Evolutionary conservation across 2,797 vertebrate genomes (phyloP).

Genomic region (Hydrocynus forskahlii): DNA sequence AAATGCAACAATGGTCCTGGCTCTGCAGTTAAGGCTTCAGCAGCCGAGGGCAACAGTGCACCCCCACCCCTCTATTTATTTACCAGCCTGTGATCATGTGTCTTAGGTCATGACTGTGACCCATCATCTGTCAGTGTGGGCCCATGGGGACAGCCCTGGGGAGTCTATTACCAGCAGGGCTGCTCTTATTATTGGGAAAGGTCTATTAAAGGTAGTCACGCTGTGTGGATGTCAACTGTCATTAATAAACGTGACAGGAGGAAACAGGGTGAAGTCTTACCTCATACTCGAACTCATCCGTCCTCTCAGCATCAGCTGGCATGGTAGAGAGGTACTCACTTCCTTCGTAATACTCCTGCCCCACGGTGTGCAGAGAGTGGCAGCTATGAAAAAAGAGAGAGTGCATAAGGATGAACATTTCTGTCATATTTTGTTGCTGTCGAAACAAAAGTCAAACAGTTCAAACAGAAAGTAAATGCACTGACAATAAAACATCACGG

Average conservation of each 20-base stretch:
- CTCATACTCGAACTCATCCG: slow-evolving; percentile 96
- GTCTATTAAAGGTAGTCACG: slow-evolving; percentile 54
- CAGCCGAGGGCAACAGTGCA: slow-evolving; percentile 33
- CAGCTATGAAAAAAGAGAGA: slow-evolving; percentile 78
- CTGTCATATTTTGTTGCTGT: no score
- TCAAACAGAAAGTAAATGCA: no score
- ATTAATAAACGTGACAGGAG: slow-evolving; percentile 51
- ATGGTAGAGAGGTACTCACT: slow-evolving; percentile 90
- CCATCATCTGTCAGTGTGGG: slow-evolving; percentile 60
- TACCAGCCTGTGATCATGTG: slow-evolving; percentile 32
- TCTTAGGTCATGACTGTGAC: slow-evolving; percentile 54
- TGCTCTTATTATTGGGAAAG: slow-evolving; percentile 51
- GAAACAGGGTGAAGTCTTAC: slow-evolving; percentile 74
- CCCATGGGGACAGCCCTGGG: slow-evolving; percentile 54
- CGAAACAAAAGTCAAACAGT: no score
- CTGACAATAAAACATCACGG: no score
- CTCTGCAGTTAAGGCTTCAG: slow-evolving; percentile 13
- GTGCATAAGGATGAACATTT: not conserved
- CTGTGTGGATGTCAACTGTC: slow-evolving; percentile 39
- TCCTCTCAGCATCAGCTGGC: slow-evolving; percentile 87
- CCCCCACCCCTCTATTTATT: slow-evolving; percentile 23
- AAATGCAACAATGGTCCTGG: slow-evolving; percentile 35
- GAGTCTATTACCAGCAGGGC: slow-evolving; percentile 59
- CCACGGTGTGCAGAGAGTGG: slow-evolving; percentile 93
- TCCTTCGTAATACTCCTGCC: slow-evolving; percentile 92